Conservation (phyloP, 64 coral and sea anemone species). For the Cladopsammia gracilis region DNA sequence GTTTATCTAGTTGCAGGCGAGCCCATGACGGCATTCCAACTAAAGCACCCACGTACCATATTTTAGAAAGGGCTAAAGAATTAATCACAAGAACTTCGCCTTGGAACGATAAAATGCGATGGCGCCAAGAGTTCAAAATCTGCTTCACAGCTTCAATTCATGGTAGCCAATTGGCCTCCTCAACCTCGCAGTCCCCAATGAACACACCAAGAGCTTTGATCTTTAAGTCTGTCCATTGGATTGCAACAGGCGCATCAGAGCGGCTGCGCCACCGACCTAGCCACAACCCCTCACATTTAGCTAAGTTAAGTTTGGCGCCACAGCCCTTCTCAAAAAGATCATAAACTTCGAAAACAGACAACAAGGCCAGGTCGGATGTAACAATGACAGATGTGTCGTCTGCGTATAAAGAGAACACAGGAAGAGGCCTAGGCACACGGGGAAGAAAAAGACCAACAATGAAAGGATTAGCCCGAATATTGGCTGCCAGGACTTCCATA, state of each 20-base stretch:
- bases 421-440: not conserved
- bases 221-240: not conserved
- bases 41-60: too few relatives aligned
- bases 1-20: too few relatives aligned
- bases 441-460: conserved; percentile 28
- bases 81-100: too few relatives aligned
- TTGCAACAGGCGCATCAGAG: not conserved
- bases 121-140: too few relatives aligned
- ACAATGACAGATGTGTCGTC: conserved; percentile 36
- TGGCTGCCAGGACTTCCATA: too few relatives aligned
- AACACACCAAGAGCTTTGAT: too few relatives aligned
- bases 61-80: too few relatives aligned
- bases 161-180: too few relatives aligned
- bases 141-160: too few relatives aligned
- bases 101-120: too few relatives aligned
- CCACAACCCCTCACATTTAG: conserved; percentile 39
- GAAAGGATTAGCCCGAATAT: not conserved
- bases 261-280: conserved; percentile 33
- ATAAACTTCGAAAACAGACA: not conserved
- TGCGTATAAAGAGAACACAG: not conserved
- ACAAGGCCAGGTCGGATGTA: not conserved
- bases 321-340: not conserved
- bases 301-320: not conserved
- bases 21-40: too few relatives aligned
- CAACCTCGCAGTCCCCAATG: too few relatives aligned